A percentile compares a stretch with the other conserved stretches of the same genome.
phyloP scores from a whole-genome alignment of 2,113 vertebrate species.

The Syngnathoides biaculeatus region DNA sequence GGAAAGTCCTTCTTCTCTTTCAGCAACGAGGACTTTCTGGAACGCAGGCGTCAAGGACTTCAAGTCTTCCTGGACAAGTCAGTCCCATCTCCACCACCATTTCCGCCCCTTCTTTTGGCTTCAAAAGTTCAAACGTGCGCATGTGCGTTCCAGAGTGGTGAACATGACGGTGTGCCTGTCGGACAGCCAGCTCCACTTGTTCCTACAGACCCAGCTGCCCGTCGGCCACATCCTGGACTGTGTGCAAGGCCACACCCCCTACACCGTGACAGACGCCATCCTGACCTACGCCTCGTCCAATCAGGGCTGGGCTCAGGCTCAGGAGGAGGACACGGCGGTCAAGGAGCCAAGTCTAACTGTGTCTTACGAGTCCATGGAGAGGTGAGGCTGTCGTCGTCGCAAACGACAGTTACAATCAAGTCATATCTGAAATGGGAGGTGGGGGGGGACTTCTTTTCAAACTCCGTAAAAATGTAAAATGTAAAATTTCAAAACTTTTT shows the following conservation, averaged over 20 bases:
- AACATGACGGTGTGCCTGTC: slow-evolving; percentile 92
- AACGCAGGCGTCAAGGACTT: slow-evolving; percentile 84
- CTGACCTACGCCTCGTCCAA: slow-evolving; percentile 87
- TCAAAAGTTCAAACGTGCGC: not conserved
- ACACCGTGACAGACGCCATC: slow-evolving; percentile 85
- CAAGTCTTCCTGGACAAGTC: slow-evolving; percentile 90
- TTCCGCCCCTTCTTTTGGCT: not conserved
- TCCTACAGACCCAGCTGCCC: slow-evolving; percentile 93
- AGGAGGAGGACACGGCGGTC: slow-evolving; percentile 71
- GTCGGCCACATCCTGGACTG: slow-evolving; percentile 86
- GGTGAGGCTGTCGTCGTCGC: slow-evolving; percentile 35
- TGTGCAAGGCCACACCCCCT: slow-evolving; percentile 82
- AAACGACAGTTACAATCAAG: no score
- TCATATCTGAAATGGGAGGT: no score
- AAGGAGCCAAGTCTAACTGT: slow-evolving; percentile 52
- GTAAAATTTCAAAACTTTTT: no score
- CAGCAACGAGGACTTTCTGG: slow-evolving; percentile 85
- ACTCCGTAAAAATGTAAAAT: no score
- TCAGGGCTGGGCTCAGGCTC: slow-evolving; percentile 80
- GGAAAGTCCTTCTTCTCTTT: slow-evolving; percentile 83
- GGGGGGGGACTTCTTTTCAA: no score
- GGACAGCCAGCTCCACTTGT: slow-evolving; percentile 95
- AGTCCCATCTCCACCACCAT: slow-evolving; percentile 19
- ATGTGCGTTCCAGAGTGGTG: slow-evolving; percentile 73
- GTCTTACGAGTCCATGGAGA: slow-evolving; percentile 75